Base-by-base conservation (phyloP, 1,140 invertebrate genomes). In the Gonioctena quinquepunctata region DNA sequence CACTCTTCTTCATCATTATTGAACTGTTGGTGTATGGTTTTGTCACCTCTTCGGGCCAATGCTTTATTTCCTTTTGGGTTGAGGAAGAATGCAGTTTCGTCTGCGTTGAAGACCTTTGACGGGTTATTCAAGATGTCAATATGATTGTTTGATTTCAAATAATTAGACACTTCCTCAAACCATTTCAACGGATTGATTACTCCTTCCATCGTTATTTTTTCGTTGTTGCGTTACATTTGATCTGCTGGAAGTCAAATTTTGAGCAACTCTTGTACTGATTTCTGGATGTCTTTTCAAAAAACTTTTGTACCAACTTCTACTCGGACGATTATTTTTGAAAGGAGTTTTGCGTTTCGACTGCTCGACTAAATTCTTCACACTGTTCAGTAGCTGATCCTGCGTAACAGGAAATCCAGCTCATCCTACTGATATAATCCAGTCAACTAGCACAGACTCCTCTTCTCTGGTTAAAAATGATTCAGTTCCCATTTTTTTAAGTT, bases 1-100 rank as follows among this genome's bases (percentile, higher is more conserved):
- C 57, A 67, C 60, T 73, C 68, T 48, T 73, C 70, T 50, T 66
- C 63, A 33, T 49, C 48, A 50, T 52, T 48, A 33, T 65, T 23
- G 8, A 19, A 42, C 16, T 13, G 18, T 18, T 42, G 21, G 52
- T 42, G 19, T 25, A 65, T 22, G 52, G 22, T 49, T 26, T 65
- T 65, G 21, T 52, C 49, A 50, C 63, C 63, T 50, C 52, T 52
- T 22, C 19, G 19, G 8, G 50, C 50, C 6, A 52, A 16, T 7
- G 18, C 50, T 52, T 52, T 21, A 16, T 21, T 21, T 52, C 50
- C 50, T 16, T 52, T 52, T 16, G 50, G 18, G 18, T 52, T 52
- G 8, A 52, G 28, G 28, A 33, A 33, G n/a, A 33, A 33, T 3
- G 28, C 28, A 2, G 28, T 13, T 13, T 33, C 28, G 28, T 33